Percentiles rank a stretch among this genome's conserved stretches.
phyloP scores from a whole-genome alignment of 2,888 invertebrate genomes.

The Luperina nickerlii region DNA sequence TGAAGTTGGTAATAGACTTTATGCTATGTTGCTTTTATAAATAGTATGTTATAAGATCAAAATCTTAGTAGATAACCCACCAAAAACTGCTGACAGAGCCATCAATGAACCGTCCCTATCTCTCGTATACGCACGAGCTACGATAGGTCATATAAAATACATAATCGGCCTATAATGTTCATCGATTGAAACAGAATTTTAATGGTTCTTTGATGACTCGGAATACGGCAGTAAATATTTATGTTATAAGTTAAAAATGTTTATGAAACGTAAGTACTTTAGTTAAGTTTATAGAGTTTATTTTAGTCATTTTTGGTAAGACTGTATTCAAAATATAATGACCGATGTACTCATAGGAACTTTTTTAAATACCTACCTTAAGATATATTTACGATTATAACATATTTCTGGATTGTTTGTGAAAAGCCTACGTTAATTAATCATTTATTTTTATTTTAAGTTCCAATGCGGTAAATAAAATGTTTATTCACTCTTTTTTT shows the following conservation, averaged over 20 bases:
- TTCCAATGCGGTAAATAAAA: neutral
- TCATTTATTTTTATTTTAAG: neutral
- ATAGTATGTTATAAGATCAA: constrained; percentile 31
- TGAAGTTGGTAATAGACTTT: constrained; percentile 26
- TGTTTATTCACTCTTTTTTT: neutral
- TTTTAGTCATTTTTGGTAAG: constrained; percentile 41
- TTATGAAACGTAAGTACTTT: constrained; percentile 31
- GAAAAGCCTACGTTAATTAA: neutral
- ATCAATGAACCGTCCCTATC: neutral
- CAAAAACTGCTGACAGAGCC: neutral
- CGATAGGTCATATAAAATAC: too few species aligned
- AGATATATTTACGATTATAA: neutral
- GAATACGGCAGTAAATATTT: neutral
- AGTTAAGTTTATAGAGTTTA: constrained; percentile 51
- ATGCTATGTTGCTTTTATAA: constrained; percentile 43
- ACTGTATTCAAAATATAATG: constrained; percentile 21
- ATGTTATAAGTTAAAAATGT: constrained; percentile 25
- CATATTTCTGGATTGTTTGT: neutral
- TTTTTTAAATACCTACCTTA: constrained; percentile 11
- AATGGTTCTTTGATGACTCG: constrained; percentile 8
- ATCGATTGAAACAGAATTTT: neutral
- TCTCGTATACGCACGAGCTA: neutral
- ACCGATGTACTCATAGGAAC: neutral
- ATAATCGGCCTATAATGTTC: neutral
- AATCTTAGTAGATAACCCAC: constrained; percentile 19